These are phyloP conservation scores for Oligia latruncula DNA, from an alignment of 2,888 invertebrate genomes.

Conservation along the genomic window DNA sequence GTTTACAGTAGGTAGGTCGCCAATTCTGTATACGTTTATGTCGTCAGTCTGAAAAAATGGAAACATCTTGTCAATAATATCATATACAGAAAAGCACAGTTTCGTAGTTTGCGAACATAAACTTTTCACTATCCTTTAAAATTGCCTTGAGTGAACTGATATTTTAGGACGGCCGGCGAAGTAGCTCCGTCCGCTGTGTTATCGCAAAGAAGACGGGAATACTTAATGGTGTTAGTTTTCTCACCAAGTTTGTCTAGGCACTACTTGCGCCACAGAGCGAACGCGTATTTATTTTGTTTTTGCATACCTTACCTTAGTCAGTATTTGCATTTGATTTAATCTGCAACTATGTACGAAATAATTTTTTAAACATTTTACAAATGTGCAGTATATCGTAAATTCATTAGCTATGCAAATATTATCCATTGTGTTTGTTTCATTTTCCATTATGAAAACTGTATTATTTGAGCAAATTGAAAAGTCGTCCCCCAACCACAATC, in stretches of 20 bases:
- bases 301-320: conserved; percentile 26
- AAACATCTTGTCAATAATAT: neutral
- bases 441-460: conserved; percentile 13
- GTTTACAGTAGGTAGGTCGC: neutral
- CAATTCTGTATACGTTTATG: neutral
- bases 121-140: conserved; percentile 31
- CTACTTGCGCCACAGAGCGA: conserved; percentile 27
- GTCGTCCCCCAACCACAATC: neutral
- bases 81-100: neutral
- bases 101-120: conserved; percentile 8
- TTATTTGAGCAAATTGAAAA: conserved; percentile 38
- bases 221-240: conserved; percentile 52
- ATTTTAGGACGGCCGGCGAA: conserved; percentile 39
- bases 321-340: conserved; percentile 28
- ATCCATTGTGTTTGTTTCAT: conserved; percentile 14
- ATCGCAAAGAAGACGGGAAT: conserved; percentile 39
- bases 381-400: conserved; percentile 1
- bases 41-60: neutral
- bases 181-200: conserved; percentile 32
- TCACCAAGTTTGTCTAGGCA: conserved; percentile 46
- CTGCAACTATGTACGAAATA: conserved; percentile 11
- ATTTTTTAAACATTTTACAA: conserved; percentile 13
- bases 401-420: conserved; percentile 25
- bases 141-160: conserved; percentile 15
- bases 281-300: conserved; percentile 43